A percentile compares a stretch with the other conserved stretches of the same genome.
Evolutionary conservation across 2,888 invertebrate genomes (phyloP).

Genomic region (Diarsia dahlii): DNA sequence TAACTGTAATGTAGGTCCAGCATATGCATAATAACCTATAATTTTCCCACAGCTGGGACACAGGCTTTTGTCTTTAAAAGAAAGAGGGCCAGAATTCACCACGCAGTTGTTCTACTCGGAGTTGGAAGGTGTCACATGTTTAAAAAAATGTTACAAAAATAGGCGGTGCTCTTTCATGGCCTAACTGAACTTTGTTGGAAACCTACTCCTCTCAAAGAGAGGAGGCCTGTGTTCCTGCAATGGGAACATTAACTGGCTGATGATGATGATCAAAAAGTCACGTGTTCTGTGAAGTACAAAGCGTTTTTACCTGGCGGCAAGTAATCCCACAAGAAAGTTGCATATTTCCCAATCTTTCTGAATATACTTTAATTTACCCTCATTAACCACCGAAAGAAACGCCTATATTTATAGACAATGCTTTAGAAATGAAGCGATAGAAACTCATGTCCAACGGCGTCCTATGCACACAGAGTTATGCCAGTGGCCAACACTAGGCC

Average conservation of each 20-base stretch:
- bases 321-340: not conserved
- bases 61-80: not conserved
- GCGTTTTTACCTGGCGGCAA: too few species aligned
- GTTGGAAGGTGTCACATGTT: not conserved
- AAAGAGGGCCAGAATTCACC: not conserved
- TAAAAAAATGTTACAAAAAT: not conserved
- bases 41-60: not conserved
- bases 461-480: constrained; percentile 20
- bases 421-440: constrained; percentile 31
- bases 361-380: not conserved
- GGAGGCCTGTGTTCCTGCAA: too few species aligned
- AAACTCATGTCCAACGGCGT: not conserved
- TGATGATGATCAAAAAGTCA: too few species aligned
- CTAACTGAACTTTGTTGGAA: too few species aligned
- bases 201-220: too few species aligned
- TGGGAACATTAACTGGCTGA: too few species aligned
- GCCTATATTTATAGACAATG: not conserved
- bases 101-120: not conserved
- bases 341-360: not conserved
- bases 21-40: not conserved
- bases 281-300: too few species aligned
- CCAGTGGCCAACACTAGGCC: constrained; percentile 23
- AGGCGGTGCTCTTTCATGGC: too few species aligned
- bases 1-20: not conserved
- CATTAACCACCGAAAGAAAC: not conserved